A percentile compares a stretch with the other conserved stretches of the same genome.
These are phyloP conservation scores for Saturnia pavonia DNA, from an alignment of 2,888 invertebrate species.

Conservation along the genomic window DNA sequence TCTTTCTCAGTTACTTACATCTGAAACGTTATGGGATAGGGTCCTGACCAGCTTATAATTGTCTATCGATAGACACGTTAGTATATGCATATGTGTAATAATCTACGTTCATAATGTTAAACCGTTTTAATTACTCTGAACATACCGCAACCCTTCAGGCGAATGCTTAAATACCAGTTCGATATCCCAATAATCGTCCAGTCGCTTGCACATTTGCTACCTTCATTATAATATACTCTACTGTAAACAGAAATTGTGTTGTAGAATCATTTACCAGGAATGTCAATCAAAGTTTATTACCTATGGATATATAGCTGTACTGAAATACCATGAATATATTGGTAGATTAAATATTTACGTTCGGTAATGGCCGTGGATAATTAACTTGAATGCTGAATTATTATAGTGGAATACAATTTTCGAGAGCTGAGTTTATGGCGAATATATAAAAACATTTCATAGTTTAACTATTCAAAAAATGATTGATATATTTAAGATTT, in stretches of 20 bases:
- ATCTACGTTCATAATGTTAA: background rate
- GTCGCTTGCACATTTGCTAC: constrained; percentile 15
- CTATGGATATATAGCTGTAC: background rate
- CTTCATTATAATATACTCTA: background rate
- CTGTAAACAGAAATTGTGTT: constrained; percentile 4
- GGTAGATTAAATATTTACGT: background rate
- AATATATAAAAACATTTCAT: background rate
- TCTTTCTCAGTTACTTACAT: too few relatives aligned
- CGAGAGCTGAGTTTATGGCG: background rate
- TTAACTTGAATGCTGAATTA: background rate
- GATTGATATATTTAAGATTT: too few relatives aligned
- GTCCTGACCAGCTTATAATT: too few relatives aligned
- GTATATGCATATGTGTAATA: background rate
- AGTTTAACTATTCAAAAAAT: background rate
- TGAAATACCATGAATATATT: background rate
- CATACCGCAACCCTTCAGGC: background rate
- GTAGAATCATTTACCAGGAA: background rate
- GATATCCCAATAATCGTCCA: constrained; percentile 12
- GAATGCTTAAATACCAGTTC: background rate
- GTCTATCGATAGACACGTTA: too few relatives aligned
- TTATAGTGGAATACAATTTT: background rate
- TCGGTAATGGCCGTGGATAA: background rate
- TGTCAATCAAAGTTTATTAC: constrained; percentile 15
- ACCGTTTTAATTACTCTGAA: background rate
- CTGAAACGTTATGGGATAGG: too few relatives aligned